phyloP scores from a whole-genome alignment of 2,888 invertebrate genomes.

The Caenorhabditis plicata region DNA sequence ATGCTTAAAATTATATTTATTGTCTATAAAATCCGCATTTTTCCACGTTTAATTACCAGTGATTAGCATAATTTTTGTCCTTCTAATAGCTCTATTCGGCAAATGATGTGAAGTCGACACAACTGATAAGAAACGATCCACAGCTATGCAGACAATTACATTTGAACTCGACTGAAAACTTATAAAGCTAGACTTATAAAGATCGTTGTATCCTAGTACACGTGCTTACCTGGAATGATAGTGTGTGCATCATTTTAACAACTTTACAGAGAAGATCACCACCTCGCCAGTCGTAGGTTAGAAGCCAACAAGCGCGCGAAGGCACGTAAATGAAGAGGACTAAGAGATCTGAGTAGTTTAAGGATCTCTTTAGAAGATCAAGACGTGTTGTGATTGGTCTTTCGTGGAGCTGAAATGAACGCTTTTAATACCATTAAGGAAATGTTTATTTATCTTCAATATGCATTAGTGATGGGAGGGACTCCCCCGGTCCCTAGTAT shows the following conservation, averaged over 20 bases:
- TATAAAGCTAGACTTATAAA: too few species aligned
- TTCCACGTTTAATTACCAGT: slow-evolving; percentile 12
- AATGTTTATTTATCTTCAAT: too few species aligned
- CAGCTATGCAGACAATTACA: slow-evolving; percentile 65
- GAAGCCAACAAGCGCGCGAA: slow-evolving; percentile 57
- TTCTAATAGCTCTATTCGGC: slow-evolving; percentile 50
- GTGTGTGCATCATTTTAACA: slow-evolving; percentile 61
- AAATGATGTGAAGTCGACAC: slow-evolving; percentile 54
- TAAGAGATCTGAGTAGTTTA: slow-evolving; percentile 64
- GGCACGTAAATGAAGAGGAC: slow-evolving; percentile 65
- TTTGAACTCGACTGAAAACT: slow-evolving; percentile 61
- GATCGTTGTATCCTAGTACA: neutral
- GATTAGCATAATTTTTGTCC: slow-evolving; percentile 53
- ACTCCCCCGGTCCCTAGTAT: too few species aligned
- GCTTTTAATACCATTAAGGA: too few species aligned
- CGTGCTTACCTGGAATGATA: slow-evolving; percentile 59
- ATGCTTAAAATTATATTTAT: slow-evolving; percentile 29
- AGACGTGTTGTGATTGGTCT: slow-evolving; percentile 54
- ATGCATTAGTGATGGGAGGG: too few species aligned
- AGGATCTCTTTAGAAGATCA: slow-evolving; percentile 61
- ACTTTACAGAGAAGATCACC: slow-evolving; percentile 62
- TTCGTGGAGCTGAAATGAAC: slow-evolving; percentile 55
- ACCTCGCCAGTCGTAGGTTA: slow-evolving; percentile 65
- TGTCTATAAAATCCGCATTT: neutral
- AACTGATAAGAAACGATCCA: slow-evolving; percentile 62